These are phyloP conservation scores for Lagopus leucura DNA, from an alignment of 2,113 vertebrate species.

Conservation along the genomic window DNA sequence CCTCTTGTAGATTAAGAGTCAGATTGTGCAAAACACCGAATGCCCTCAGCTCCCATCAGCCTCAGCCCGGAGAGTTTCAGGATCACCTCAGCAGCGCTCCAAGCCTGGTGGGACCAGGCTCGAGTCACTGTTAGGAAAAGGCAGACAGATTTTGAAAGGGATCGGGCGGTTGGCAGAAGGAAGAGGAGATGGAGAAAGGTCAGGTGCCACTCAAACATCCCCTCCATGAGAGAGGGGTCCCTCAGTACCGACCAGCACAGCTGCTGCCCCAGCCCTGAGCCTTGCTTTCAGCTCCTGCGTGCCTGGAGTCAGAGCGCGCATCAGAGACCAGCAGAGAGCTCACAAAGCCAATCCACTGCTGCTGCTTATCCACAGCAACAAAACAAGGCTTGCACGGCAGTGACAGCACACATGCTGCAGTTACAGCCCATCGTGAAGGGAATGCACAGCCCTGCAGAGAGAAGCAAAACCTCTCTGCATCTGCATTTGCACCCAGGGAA, in stretches of 20 bases:
- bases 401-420: accelerated
- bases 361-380: neutral
- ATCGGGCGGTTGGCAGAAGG: neutral
- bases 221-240: neutral
- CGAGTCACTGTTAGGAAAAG: neutral
- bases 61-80: neutral
- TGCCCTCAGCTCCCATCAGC: neutral
- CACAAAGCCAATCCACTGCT: neutral
- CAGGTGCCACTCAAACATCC: neutral
- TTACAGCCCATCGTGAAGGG: neutral
- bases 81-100: neutral
- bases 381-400: neutral
- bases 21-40: neutral
- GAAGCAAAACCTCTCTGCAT: neutral
- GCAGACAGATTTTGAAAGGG: neutral
- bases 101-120: neutral
- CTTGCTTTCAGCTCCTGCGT: neutral
- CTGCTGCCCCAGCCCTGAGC: neutral
- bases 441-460: neutral
- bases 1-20: conserved; percentile 21
- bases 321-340: neutral
- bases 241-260: neutral
- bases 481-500: neutral
- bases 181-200: neutral
- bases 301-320: neutral